These are phyloP conservation scores for Heliocidaris erythrogramma DNA, from an alignment of 35 echinoderm and acorn worm species.

Conservation along the genomic window DNA sequence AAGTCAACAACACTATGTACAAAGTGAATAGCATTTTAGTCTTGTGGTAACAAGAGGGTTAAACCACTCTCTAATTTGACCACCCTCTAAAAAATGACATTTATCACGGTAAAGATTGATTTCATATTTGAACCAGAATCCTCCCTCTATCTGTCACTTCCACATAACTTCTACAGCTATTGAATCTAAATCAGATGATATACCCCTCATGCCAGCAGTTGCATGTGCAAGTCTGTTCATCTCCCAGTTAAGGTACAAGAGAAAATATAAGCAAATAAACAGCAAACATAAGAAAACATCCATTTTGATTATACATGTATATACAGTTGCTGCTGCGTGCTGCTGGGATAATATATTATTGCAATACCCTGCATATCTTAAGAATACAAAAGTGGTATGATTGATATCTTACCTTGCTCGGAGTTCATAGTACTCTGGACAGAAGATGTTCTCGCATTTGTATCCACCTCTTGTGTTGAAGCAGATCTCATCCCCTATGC, in stretches of 20 bases:
- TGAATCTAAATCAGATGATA: neutral
- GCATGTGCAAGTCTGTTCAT: neutral
- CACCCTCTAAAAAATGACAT: no score
- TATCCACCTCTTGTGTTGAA: slow-evolving; percentile 74
- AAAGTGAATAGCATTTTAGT: no score
- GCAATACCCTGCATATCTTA: neutral
- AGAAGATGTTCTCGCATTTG: slow-evolving; percentile 70
- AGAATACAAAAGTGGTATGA: neutral
- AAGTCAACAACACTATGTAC: no score
- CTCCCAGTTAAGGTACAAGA: neutral
- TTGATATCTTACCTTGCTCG: neutral
- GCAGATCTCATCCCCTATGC: slow-evolving; percentile 43
- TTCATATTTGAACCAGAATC: no score
- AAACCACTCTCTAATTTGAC: no score
- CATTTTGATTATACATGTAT: neutral
- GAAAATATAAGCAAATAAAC: neutral
- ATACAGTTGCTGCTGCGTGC: neutral
- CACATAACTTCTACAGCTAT: no score
- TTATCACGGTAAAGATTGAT: no score
- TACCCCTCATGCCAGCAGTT: neutral
- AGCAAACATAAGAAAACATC: neutral
- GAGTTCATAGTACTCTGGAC: slow-evolving; percentile 65
- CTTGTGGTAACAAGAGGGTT: no score
- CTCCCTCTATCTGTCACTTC: no score
- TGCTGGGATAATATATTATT: neutral